Evolutionary conservation across 2,113 vertebrate genomes (phyloP).

Genomic region (Zosterops borbonicus): DNA sequence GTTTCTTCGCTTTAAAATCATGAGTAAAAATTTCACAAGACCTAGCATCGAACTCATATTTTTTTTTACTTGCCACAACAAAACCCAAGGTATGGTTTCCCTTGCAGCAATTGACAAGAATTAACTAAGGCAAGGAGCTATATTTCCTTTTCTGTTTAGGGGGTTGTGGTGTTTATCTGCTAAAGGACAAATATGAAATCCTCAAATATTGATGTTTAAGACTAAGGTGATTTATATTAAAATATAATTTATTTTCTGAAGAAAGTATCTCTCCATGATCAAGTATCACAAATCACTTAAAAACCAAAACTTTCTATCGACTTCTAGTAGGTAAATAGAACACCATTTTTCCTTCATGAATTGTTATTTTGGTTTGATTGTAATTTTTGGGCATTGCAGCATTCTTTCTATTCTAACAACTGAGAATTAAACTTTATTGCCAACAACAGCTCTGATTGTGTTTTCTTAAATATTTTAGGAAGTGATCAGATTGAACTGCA

Average conservation of each 20-base stretch:
- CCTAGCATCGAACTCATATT: neutral
- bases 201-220: neutral
- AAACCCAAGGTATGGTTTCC: neutral
- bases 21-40: neutral
- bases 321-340: neutral
- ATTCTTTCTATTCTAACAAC: neutral
- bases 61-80: neutral
- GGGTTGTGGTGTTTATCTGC: neutral
- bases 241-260: neutral
- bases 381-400: neutral
- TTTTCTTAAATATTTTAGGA: neutral
- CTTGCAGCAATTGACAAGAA: neutral
- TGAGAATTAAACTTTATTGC: neutral
- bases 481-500: neutral
- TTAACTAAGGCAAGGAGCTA: neutral
- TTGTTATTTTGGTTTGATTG: neutral
- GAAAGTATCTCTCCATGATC: neutral
- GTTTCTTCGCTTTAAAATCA: slow-evolving; percentile 38
- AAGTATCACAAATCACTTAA: neutral
- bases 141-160: neutral
- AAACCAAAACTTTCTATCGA: neutral
- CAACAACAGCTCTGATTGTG: neutral
- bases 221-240: neutral
- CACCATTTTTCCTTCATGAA: neutral
- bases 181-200: neutral